Evolutionary conservation across 2,113 vertebrate genomes (phyloP), one percentile per base, ranked within the genome.

Genomic region (Oxyura jamaicensis): DNA sequence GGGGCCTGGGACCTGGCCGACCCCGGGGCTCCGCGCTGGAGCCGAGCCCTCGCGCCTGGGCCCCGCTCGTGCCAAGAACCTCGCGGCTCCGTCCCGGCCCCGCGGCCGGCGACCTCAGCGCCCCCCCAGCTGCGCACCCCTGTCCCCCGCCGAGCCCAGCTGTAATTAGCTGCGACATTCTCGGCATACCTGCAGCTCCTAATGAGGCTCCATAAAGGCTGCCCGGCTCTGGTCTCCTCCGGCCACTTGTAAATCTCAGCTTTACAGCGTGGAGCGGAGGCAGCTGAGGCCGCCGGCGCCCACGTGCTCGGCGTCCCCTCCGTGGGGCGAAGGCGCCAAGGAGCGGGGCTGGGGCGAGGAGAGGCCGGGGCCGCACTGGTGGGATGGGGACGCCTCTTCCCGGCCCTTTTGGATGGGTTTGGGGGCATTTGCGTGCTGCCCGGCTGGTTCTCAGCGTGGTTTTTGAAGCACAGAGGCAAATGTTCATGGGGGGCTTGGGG

Each of bases 171-270:
- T 95, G 85, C 72, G 81, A 65, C 95, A 97, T 97, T 97, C 96
- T 85, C 93, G 69, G 86, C 90, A 96, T 96, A 92, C 88, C 97
- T 97, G 89, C 86, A 87, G 92, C 90, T 96, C 84, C 96, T 97
- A 96, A 97, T 96, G 97, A 97, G 96, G 76, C 83, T 96, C 97
- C 94, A 66, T 95, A 97, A 96, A 97, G 89, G 76, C 87, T 91
- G 65, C 92, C 88, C 42, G 14, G 50, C 59, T 52, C 82, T 36
- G 56, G 36, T 88, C 94, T 94, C 69, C 76, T 93, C 83, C 36
- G 50, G 90, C 77, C 84, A 56, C 91, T 88, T 97, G 72, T 97
- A 96, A 97, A 94, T 92, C 95, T 93, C 53, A 39, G 52, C 62
- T 96, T 96, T 95, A 90, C 89, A 85, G 56, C 65, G 77, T 58